Evolutionary conservation across 2,113 vertebrate species (phyloP), one percentile per base, ranked within the genome.

Genomic region (Prinia subflava): DNA sequence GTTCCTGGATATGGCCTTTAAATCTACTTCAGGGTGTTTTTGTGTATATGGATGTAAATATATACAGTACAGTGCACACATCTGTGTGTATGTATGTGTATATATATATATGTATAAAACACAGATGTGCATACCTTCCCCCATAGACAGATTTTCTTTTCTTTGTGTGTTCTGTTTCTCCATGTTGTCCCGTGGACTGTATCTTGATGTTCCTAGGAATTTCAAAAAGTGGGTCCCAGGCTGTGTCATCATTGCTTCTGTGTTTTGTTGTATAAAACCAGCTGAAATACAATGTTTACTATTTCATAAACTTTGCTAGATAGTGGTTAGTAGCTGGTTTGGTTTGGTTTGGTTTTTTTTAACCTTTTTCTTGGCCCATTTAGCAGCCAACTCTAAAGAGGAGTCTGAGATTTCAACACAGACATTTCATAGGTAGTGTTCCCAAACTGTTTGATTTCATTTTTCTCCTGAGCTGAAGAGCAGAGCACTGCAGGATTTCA

Each of bases 41-140:
- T 98, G 97, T 98, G 97, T 97, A 98, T 98, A 98, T 96, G 95
- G 97, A 95, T 98, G 97, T 98, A 98, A 97, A 98, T 98, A 96
- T 96, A 97, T 97, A 97, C 95, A 98, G 92, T 95, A 95, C 92
- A 98, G 91, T 81, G 95, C 96, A 97, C 97, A 98, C 95, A 84
- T 5, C 41, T 63, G 90, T 92, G 92, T 97, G 96, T 98, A 96
- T 95, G 84, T 96, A 95, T 96, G 92, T 97, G 93, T 97, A 96
- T 95, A 97, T 93, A 96, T 95, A 96, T 95, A 96, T 96, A 81
- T 97, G 95, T 96, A 95, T 91, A 97, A 97, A 98, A 97, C 97
- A 97, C 92, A 91, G 74, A 87, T 87, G 93, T 97, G 95, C 91
- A 96, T 95, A 97, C 95, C 87, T 97, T 96, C 88, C 96, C 94